phyloP scores from a whole-genome alignment of 2,888 invertebrate genomes.

The Tridacna gigas region DNA sequence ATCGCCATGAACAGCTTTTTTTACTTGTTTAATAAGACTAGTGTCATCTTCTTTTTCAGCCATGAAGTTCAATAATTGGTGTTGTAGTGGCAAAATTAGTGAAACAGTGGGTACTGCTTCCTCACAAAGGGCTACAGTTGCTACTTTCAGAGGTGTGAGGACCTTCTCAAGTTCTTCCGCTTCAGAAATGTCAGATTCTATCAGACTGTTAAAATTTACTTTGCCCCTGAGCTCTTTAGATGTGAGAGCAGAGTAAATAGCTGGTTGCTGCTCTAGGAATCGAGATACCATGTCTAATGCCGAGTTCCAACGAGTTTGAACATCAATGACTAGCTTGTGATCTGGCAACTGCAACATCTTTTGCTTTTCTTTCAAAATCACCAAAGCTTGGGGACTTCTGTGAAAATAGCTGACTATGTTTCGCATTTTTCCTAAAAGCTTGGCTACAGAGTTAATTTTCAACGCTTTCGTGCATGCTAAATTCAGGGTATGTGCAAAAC shows the following conservation, averaged over 20 bases:
- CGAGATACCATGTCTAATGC: slow-evolving; percentile 40
- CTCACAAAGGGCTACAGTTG: slow-evolving; percentile 40
- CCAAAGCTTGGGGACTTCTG: slow-evolving; percentile 27
- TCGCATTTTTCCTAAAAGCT: slow-evolving; percentile 33
- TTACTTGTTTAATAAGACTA: slow-evolving; percentile 12
- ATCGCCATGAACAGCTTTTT: slow-evolving; percentile 11
- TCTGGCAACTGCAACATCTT: slow-evolving; percentile 35
- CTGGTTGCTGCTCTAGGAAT: slow-evolving; percentile 41
- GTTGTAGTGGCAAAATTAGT: slow-evolving; percentile 39
- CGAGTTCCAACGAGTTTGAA: slow-evolving; percentile 44
- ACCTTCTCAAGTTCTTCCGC: slow-evolving; percentile 46
- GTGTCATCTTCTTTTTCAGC: slow-evolving; percentile 15
- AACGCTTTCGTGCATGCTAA: background rate
- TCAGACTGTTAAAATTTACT: background rate
- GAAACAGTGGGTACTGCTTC: slow-evolving; percentile 45
- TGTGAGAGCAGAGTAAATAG: slow-evolving; percentile 28
- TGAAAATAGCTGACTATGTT: slow-evolving; percentile 43
- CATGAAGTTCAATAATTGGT: slow-evolving; percentile 11
- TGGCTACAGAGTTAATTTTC: background rate
- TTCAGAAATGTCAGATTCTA: slow-evolving; percentile 26
- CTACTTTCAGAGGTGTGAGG: slow-evolving; percentile 44
- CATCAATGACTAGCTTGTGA: slow-evolving; percentile 46
- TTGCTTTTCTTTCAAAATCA: slow-evolving; percentile 33
- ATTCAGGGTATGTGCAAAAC: slow-evolving; percentile 14
- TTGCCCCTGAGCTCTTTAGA: slow-evolving; percentile 27